Evolutionary conservation across 2,888 invertebrate genomes (phyloP).

Genomic region (Spisula solida): DNA sequence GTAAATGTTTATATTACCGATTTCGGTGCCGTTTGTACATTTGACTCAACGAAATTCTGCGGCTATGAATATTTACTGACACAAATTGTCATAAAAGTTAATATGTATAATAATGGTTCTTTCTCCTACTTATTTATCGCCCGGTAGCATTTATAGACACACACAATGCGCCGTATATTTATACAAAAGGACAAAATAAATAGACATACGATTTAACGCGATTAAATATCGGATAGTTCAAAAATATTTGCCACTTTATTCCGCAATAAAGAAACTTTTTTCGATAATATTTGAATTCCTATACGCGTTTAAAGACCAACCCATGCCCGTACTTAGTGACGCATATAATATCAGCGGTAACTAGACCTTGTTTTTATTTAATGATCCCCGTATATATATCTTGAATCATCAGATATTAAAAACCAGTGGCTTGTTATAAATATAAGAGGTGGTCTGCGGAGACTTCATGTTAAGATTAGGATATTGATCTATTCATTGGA

Average conservation of each 20-base stretch:
- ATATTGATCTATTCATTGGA: neutral
- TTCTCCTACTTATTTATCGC: neutral
- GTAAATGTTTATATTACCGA: neutral
- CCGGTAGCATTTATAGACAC: conserved; percentile 2
- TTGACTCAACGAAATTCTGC: neutral
- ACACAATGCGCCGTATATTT: neutral
- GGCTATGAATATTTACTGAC: neutral
- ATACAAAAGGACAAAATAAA: conserved; percentile 11
- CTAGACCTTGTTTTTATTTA: conserved; percentile 8
- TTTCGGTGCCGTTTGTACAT: conserved; percentile 2
- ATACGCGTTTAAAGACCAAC: neutral
- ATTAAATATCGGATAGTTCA: neutral
- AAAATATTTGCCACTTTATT: conserved; percentile 16
- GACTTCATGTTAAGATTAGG: conserved; percentile 14
- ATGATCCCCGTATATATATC: conserved; percentile 8
- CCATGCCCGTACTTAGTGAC: neutral
- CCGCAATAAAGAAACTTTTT: neutral
- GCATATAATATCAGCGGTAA: neutral
- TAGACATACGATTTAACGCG: conserved; percentile 12
- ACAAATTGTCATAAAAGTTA: neutral
- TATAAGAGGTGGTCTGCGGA: neutral
- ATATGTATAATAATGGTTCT: neutral
- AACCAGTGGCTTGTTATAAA: neutral
- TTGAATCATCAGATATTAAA: conserved; percentile 18
- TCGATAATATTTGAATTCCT: neutral